A percentile compares a stretch with the other conserved stretches of the same genome.
Evolutionary conservation across 1,140 invertebrate genomes (phyloP).

Genomic region (Macrobrachium nipponense): DNA sequence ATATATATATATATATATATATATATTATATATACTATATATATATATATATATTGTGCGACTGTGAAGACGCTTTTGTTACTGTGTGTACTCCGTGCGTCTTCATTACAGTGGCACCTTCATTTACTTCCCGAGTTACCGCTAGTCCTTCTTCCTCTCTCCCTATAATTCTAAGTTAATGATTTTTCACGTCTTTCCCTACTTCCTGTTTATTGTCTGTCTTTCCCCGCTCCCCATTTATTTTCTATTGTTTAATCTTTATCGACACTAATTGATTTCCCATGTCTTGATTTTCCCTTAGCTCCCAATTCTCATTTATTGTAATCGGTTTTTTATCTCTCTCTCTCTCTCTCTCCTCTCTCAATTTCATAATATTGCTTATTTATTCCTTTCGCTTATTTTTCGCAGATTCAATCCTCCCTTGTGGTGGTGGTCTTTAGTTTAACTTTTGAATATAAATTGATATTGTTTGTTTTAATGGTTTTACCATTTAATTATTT

Average conservation of each 20-base stretch:
- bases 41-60: constrained; percentile 16
- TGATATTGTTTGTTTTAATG: too few relatives aligned
- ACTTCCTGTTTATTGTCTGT: neutral
- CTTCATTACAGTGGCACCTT: neutral
- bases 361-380: neutral
- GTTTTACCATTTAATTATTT: too few relatives aligned
- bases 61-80: neutral
- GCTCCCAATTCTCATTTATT: neutral
- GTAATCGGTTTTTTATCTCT: constrained; percentile 2
- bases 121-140: neutral
- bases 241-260: neutral
- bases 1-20: constrained; percentile 14
- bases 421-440: neutral
- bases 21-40: constrained; percentile 10
- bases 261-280: neutral
- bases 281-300: constrained; percentile 8
- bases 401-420: neutral
- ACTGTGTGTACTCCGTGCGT: neutral
- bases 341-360: constrained; percentile 13
- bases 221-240: neutral
- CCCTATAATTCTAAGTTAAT: neutral
- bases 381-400: too few relatives aligned
- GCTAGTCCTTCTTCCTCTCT: neutral
- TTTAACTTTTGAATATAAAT: too few relatives aligned
- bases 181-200: neutral